Evolutionary conservation across 2,797 vertebrate genomes (phyloP).

Genomic region (Luscinia luscinia): DNA sequence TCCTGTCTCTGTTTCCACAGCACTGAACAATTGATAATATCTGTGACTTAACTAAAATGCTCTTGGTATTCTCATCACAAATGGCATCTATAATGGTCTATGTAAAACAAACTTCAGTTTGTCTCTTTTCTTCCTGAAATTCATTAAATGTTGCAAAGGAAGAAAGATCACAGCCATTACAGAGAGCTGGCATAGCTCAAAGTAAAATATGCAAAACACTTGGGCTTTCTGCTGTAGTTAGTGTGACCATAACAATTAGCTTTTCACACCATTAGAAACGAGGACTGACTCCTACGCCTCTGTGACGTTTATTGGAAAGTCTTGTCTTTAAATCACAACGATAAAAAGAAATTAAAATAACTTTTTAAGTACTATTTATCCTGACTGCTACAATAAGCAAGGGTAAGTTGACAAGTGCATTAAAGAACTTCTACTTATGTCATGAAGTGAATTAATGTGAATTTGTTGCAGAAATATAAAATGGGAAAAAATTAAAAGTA

Average conservation of each 20-base stretch:
- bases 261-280: background rate
- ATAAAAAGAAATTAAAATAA: background rate
- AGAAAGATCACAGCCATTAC: background rate
- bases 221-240: background rate
- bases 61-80: background rate
- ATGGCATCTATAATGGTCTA: background rate
- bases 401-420: background rate
- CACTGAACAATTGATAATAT: background rate
- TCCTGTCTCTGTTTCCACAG: background rate
- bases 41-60: background rate
- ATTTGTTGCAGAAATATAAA: background rate
- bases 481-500: background rate
- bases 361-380: background rate
- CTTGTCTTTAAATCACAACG: background rate
- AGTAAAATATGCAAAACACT: background rate
- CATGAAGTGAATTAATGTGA: background rate
- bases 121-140: background rate
- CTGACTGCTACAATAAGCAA: background rate
- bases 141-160: constrained; percentile 10
- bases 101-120: background rate
- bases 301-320: background rate
- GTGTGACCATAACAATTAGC: background rate
- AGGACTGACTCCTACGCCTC: background rate
- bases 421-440: background rate
- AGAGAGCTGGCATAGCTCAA: background rate